phyloP scores from a whole-genome alignment of 2,113 vertebrate genomes.

The Garra rufa region DNA sequence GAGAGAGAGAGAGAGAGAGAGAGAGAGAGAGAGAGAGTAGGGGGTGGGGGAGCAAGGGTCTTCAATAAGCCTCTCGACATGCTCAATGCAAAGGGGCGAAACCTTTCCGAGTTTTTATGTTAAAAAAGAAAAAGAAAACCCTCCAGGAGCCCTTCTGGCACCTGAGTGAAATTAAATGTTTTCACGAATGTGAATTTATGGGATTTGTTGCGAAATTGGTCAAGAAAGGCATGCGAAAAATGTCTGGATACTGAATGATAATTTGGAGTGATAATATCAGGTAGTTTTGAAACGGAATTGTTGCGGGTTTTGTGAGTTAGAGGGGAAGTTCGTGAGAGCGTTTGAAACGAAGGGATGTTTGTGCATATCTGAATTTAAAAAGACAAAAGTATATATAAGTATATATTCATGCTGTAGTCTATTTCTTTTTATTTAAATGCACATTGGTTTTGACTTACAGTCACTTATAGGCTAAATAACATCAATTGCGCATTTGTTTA shows the following conservation, averaged over 20 bases:
- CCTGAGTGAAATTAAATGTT: neutral
- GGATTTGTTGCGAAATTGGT: neutral
- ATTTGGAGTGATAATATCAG: constrained; percentile 32
- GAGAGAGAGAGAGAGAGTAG: constrained; percentile 40
- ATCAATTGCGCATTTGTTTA: neutral
- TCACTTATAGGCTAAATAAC: neutral
- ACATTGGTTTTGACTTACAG: neutral
- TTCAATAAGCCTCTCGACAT: constrained; percentile 64
- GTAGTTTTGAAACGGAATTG: constrained; percentile 43
- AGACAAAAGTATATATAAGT: neutral
- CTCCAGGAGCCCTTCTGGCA: constrained; percentile 17
- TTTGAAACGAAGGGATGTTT: constrained; percentile 20
- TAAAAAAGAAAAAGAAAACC: constrained; percentile 1
- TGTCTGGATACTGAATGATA: neutral
- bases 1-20: too few relatives aligned
- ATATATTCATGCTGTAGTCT: neutral
- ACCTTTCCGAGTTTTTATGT: constrained; percentile 51
- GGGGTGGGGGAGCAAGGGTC: constrained; percentile 58
- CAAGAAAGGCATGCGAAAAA: neutral
- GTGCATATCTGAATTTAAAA: neutral
- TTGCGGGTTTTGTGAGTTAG: constrained; percentile 36
- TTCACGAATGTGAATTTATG: neutral
- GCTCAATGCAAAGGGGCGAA: constrained; percentile 49
- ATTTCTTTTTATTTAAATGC: neutral
- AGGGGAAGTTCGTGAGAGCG: constrained; percentile 19